These are phyloP conservation scores for Urosaurus nigricauda DNA, from an alignment of 2,797 vertebrate species.

Conservation along the genomic window DNA sequence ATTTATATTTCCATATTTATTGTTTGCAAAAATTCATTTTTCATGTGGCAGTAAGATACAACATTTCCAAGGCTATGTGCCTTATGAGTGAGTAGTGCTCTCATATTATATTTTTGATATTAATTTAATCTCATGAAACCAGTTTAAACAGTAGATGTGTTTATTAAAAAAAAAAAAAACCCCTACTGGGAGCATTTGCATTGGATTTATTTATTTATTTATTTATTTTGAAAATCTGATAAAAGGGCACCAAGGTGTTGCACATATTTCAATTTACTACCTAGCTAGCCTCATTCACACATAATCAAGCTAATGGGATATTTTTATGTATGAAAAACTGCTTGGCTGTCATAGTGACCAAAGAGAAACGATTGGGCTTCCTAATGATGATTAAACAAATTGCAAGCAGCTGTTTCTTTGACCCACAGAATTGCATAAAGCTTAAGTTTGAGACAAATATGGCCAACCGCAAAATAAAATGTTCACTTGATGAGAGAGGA, in stretches of 20 bases:
- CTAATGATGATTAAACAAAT: slow-evolving; percentile 24
- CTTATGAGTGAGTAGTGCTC: neutral
- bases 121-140: neutral
- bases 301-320: slow-evolving; percentile 16
- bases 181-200: neutral
- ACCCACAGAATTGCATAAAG: slow-evolving; percentile 30
- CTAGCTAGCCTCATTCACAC: neutral
- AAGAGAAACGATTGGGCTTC: slow-evolving; percentile 6
- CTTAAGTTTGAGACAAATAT: neutral
- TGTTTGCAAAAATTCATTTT: neutral
- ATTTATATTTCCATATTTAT: too few relatives aligned
- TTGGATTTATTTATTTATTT: neutral
- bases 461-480: neutral
- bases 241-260: neutral
- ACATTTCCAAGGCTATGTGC: neutral
- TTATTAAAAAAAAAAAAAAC: neutral
- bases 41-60: neutral
- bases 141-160: neutral
- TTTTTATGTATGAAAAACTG: neutral
- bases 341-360: neutral
- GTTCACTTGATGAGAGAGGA: neutral
- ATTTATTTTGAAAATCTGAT: neutral
- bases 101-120: neutral
- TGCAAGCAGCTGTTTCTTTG: slow-evolving; percentile 39
- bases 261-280: neutral